phyloP scores from a whole-genome alignment of 2,113 vertebrate genomes.

The Hyla sarda region DNA sequence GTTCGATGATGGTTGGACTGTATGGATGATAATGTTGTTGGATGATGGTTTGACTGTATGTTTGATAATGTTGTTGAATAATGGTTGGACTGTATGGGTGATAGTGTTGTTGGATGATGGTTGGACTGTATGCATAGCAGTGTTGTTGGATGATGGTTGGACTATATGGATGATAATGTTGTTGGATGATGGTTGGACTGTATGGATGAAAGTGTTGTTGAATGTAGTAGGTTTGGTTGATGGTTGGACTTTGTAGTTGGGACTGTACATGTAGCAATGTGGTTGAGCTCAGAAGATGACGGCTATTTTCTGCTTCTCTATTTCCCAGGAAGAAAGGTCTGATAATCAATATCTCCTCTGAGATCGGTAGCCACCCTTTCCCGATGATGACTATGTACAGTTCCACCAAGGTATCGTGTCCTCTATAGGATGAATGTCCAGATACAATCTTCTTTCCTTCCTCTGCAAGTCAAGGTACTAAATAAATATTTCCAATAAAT shows the following conservation, averaged over 20 bases:
- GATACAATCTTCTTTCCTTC: not conserved
- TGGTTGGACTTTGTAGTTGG: not conserved
- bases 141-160: not conserved
- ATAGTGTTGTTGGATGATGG: not conserved
- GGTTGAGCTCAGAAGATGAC: not conserved
- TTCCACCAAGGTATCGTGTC: slow-evolving; percentile 18
- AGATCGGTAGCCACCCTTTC: not conserved
- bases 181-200: not conserved
- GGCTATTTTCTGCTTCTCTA: not conserved
- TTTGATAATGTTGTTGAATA: too few relatives aligned
- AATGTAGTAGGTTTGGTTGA: too few relatives aligned
- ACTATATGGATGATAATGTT: not conserved
- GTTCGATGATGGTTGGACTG: too few relatives aligned
- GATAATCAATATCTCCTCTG: slow-evolving; percentile 1
- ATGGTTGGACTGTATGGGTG: too few relatives aligned
- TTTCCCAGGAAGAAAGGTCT: slow-evolving; percentile 21
- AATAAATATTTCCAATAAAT: too few relatives aligned
- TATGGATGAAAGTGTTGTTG: not conserved
- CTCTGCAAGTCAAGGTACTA: too few relatives aligned
- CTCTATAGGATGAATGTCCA: not conserved
- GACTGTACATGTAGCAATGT: not conserved
- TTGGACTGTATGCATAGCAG: not conserved
- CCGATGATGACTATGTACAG: not conserved
- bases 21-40: too few relatives aligned
- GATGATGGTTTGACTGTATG: too few relatives aligned